Evolutionary conservation across 1,140 invertebrate species (phyloP), one percentile per base, ranked within the genome.

Genomic region (Lordiphosa stackelbergi): DNA sequence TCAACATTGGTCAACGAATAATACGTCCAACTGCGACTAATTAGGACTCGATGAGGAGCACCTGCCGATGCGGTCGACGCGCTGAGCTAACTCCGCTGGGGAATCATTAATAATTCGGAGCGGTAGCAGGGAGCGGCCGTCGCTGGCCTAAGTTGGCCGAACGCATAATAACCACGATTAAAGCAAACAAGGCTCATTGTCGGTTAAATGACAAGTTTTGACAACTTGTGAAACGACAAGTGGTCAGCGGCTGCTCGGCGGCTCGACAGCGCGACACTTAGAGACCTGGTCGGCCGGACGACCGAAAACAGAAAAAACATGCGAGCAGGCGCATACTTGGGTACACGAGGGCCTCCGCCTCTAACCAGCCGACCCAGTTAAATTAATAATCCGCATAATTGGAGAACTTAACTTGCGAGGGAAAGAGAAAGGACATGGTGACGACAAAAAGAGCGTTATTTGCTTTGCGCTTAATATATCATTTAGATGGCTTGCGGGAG

Each of bases 331-430:
- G 22, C n/a, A 36, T 24, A 51, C 47, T 35, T 28, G 37, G 11
- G 37, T 43, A 45, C 46, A 38, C 47, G 37, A 31, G 43, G 31
- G 36, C 52, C 28, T 38, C 51, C 37, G 47, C 19, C 28, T 34
- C 35, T 22, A 43, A 38, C 53, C 45, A 72, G 60, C 28, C 66
- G 75, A 74, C 63, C 71, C 69, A 87, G 77, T 85, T 86, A 84
- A 87, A 86, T 85, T 86, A 85, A 87, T 87, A 87, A 87, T 87
- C 85, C 81, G 73, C 71, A 83, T 87, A 87, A 87, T 86, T 87
- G 85, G 73, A 69, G 75, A 86, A 81, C 81, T 86, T 75, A 83
- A 66, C 77, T 83, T 46, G 57, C 48, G 37, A 58, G 41, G 19
- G 60, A 59, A 58, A 66, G 68, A 40, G 53, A 73, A 51, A 53